phyloP scores from a whole-genome alignment of 92 coral and sea anemone genomes.

The Scolanthus callimorphus region DNA sequence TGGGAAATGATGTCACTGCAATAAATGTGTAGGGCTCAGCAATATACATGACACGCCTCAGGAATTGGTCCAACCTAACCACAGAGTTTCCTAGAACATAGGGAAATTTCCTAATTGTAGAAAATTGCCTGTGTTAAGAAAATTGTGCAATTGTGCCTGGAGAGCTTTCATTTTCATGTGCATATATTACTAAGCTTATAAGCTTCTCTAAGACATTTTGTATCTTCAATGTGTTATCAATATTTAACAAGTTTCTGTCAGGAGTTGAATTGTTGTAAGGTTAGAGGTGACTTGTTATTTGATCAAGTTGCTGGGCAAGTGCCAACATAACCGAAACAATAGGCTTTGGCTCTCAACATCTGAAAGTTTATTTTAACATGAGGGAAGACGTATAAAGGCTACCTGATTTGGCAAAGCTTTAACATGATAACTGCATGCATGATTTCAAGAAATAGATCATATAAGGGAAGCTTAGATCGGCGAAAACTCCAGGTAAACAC shows the following conservation, averaged over 20 bases:
- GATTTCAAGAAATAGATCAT: conserved; percentile 6
- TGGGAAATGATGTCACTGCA: not conserved
- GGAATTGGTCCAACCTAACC: too few relatives aligned
- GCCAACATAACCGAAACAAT: conserved; percentile 21
- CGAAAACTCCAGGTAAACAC: conserved; percentile 13
- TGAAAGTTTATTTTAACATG: not conserved
- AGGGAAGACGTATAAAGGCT: not conserved
- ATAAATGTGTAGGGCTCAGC: too few relatives aligned
- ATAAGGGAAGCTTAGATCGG: conserved; percentile 24
- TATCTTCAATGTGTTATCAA: too few relatives aligned
- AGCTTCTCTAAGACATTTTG: too few relatives aligned
- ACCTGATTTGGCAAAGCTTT: not conserved
- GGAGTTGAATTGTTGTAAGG: not conserved
- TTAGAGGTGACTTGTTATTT: conserved; percentile 14
- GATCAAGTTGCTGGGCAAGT: conserved; percentile 21
- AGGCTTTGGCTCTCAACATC: conserved; percentile 6
- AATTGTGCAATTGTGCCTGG: too few relatives aligned
- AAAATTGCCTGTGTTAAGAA: too few relatives aligned
- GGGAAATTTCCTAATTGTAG: too few relatives aligned
- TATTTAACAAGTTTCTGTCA: too few relatives aligned
- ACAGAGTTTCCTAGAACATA: too few relatives aligned
- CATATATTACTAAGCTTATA: too few relatives aligned
- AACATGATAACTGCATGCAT: conserved; percentile 4
- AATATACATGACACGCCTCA: too few relatives aligned
- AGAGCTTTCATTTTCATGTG: too few relatives aligned